These are phyloP conservation scores for Drosophila sp. DNA, from an alignment of 1,140 invertebrate genomes.

Conservation along the genomic window DNA sequence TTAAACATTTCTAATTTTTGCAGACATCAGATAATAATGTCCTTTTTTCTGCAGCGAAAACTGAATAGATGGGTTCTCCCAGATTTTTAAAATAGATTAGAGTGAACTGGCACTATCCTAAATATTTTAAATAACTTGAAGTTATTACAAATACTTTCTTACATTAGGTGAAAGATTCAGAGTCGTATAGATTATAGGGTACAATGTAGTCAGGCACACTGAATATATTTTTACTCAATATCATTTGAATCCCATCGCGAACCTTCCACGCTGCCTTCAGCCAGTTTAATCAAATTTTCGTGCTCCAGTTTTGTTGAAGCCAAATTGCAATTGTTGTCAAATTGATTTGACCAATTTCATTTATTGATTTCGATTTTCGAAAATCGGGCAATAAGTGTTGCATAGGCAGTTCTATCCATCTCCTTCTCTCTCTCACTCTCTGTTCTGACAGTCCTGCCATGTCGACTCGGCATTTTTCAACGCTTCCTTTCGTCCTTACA, in stretches of 20 bases:
- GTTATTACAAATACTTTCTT: too few species aligned
- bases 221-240: background rate
- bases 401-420: background rate
- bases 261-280: background rate
- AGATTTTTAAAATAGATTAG: too few species aligned
- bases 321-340: constrained; percentile 81
- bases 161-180: too few species aligned
- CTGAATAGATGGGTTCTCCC: too few species aligned
- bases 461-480: constrained; percentile 50
- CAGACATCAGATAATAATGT: too few species aligned
- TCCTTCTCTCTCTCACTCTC: constrained; percentile 1
- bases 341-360: constrained; percentile 82
- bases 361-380: constrained; percentile 81
- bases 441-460: constrained; percentile 5
- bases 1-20: too few species aligned
- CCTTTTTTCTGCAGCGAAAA: too few species aligned
- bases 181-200: background rate
- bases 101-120: too few species aligned
- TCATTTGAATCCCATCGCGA: background rate
- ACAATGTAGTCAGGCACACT: background rate
- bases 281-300: constrained; percentile 72
- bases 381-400: constrained; percentile 35
- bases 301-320: constrained; percentile 52
- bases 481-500: constrained; percentile 41
- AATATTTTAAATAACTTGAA: too few species aligned